Conservation (phyloP, 2,888 invertebrate genomes). For the Pristionchus maxplancki region DNA sequence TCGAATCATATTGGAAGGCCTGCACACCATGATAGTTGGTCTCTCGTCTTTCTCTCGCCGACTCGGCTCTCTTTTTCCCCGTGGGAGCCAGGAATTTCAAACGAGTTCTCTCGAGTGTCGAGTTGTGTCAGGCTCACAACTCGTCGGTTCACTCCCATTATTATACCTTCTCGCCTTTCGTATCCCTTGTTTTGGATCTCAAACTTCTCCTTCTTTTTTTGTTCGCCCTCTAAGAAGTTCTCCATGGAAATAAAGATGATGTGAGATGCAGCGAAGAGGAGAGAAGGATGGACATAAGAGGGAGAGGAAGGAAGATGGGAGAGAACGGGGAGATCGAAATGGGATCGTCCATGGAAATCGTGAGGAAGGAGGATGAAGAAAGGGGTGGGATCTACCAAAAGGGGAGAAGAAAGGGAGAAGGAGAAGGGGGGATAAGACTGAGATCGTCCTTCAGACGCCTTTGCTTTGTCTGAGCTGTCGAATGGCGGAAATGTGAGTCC, state of each 20-base stretch:
- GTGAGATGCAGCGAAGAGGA: background rate
- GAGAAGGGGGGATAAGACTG: background rate
- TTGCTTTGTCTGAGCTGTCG: background rate
- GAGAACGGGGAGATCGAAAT: slow-evolving; percentile 5
- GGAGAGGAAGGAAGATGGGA: background rate
- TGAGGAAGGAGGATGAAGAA: background rate
- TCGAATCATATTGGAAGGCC: background rate
- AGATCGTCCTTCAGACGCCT: slow-evolving; percentile 15
- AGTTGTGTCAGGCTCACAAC: slow-evolving; percentile 23
- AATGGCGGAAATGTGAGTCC: slow-evolving; percentile 3
- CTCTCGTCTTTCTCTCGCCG: slow-evolving; percentile 46
- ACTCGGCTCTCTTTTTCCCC: background rate
- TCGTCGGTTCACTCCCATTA: background rate
- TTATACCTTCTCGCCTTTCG: background rate
- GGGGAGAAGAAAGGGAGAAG: slow-evolving; percentile 22
- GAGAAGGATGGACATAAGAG: background rate
- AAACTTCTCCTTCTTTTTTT: background rate
- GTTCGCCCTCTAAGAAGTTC: background rate
- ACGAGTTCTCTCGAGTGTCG: background rate
- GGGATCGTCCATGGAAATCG: slow-evolving; percentile 38
- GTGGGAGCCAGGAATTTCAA: background rate
- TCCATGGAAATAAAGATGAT: background rate
- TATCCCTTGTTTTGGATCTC: background rate
- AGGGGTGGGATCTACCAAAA: slow-evolving; percentile 41
- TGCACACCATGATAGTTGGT: slow-evolving; percentile 52